phyloP scores from a whole-genome alignment of 2,113 vertebrate species.

The Marmota monax region DNA sequence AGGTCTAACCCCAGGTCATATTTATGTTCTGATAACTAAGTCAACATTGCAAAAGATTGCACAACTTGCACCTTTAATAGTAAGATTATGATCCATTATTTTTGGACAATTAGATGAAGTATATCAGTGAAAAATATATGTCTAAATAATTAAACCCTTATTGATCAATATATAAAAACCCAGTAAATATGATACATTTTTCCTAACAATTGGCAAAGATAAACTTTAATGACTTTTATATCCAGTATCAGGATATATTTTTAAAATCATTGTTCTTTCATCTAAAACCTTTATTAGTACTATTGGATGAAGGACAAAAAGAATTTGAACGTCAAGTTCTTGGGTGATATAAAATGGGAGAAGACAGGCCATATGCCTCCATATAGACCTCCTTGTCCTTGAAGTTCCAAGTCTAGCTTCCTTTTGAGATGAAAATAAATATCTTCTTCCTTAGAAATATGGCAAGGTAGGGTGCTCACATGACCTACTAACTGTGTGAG shows the following conservation, averaged over 20 bases:
- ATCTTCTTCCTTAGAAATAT: neutral
- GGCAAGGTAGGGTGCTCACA: neutral
- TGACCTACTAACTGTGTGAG: neutral
- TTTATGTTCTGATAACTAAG: slow-evolving; percentile 16
- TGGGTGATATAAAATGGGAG: neutral
- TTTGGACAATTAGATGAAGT: neutral
- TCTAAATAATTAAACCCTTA: neutral
- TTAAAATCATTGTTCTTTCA: neutral
- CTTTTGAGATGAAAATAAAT: slow-evolving; percentile 16
- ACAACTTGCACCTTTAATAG: neutral
- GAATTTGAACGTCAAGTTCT: neutral
- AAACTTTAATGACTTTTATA: slow-evolving; percentile 9
- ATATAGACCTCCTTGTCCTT: neutral
- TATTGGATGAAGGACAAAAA: neutral
- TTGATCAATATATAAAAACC: neutral
- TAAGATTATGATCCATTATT: slow-evolving; percentile 26
- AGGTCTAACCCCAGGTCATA: neutral
- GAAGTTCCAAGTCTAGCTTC: neutral
- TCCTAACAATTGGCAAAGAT: neutral
- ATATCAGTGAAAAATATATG: neutral
- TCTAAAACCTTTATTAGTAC: neutral
- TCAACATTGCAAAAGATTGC: neutral
- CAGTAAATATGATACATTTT: neutral
- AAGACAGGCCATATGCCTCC: neutral
- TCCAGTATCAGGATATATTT: neutral